Conservation (phyloP, 2,113 vertebrate genomes). For the Eidolon helvum region DNA sequence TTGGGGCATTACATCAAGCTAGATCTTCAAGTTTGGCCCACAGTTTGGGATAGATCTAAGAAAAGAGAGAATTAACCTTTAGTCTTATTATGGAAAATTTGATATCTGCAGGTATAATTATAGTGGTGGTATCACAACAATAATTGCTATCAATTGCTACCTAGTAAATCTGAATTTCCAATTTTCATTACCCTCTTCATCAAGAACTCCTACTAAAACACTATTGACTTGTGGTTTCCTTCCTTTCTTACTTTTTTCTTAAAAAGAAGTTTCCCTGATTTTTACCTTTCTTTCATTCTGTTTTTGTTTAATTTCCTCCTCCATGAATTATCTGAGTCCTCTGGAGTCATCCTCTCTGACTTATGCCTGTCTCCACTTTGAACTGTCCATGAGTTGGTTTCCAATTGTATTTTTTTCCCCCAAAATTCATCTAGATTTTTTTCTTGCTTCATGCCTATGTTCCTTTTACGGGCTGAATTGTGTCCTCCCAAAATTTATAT, state of each 20-base stretch:
- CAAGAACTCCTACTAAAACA: neutral
- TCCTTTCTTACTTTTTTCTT: neutral
- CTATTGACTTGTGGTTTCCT: neutral
- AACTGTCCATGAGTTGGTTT: neutral
- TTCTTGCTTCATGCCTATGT: neutral
- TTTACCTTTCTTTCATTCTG: neutral
- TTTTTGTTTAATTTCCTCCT: neutral
- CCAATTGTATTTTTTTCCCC: neutral
- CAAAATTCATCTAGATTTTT: neutral
- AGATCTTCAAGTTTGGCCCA: neutral
- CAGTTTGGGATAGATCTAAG: neutral
- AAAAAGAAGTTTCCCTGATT: neutral
- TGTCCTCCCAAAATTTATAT: neutral
- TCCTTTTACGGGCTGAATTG: neutral
- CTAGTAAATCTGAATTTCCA: neutral
- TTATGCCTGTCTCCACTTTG: neutral
- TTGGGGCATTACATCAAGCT: neutral
- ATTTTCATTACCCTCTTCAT: neutral
- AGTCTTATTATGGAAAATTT: neutral
- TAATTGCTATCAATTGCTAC: neutral
- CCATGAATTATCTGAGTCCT: neutral
- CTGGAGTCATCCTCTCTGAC: neutral
- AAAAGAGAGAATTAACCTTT: neutral
- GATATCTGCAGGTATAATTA: neutral
- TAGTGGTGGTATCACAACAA: neutral